Evolutionary conservation across 2,888 invertebrate genomes (phyloP).

Genomic region (Drosophila pseudotakahashii): DNA sequence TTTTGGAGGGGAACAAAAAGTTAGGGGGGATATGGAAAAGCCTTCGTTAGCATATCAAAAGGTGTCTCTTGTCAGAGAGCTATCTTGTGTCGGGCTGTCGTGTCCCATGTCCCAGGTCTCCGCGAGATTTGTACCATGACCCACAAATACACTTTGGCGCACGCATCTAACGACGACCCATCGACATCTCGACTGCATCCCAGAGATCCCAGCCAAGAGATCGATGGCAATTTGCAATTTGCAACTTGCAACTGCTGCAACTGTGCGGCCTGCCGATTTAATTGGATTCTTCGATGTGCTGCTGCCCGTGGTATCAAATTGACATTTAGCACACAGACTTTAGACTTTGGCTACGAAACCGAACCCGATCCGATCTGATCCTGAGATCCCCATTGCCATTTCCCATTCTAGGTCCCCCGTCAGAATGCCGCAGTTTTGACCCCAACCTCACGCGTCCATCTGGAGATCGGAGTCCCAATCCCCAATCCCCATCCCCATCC

Average conservation of each 20-base stretch:
- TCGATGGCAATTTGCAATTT: slow-evolving; percentile 72
- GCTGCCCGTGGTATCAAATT: slow-evolving; percentile 63
- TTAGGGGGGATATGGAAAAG: slow-evolving; percentile 10
- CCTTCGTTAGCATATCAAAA: slow-evolving; percentile 77
- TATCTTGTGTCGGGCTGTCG: slow-evolving; percentile 56
- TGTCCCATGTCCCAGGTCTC: slow-evolving; percentile 23
- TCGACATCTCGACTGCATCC: slow-evolving; percentile 17
- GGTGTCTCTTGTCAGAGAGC: slow-evolving; percentile 72
- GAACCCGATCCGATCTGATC: slow-evolving; percentile 30
- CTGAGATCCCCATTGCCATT: not conserved
- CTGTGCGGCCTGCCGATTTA: slow-evolving; percentile 56
- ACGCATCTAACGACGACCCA: slow-evolving; percentile 71
- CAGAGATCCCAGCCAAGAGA: slow-evolving; percentile 33
- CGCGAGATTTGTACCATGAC: slow-evolving; percentile 74
- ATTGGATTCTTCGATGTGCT: slow-evolving; percentile 62
- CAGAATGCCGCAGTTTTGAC: slow-evolving; percentile 56
- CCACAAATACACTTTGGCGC: slow-evolving; percentile 75
- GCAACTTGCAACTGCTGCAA: slow-evolving; percentile 48
- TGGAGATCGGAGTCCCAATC: slow-evolving; percentile 6
- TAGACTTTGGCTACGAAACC: slow-evolving; percentile 19
- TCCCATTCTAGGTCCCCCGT: slow-evolving; percentile 5
- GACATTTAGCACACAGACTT: slow-evolving; percentile 72
- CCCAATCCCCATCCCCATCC: slow-evolving; percentile 54
- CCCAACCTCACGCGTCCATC: slow-evolving; percentile 70
- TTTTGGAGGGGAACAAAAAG: not conserved